Conservation (phyloP, 2,113 vertebrate genomes). For the Cephalopterus ornatus region DNA sequence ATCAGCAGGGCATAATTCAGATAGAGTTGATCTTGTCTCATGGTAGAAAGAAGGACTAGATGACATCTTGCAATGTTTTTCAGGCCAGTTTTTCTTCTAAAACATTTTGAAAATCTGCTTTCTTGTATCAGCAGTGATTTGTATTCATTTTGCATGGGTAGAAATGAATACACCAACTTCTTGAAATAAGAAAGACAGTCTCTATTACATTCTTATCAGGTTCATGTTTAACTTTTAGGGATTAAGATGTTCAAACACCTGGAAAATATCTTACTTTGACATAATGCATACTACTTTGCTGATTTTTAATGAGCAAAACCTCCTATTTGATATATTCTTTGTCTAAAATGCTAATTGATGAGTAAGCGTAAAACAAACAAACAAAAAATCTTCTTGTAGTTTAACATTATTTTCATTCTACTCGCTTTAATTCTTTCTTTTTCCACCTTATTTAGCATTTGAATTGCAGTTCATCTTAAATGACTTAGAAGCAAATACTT, state of each 20-base stretch:
- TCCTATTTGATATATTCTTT: neutral
- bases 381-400: neutral
- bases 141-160: neutral
- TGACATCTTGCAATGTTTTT: neutral
- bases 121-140: neutral
- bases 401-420: neutral
- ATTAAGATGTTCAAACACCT: neutral
- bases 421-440: neutral
- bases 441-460: neutral
- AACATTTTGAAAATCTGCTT: neutral
- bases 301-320: neutral
- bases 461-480: neutral
- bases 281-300: neutral
- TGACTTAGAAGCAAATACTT: conserved; percentile 3
- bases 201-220: neutral
- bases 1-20: neutral
- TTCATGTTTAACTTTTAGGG: neutral
- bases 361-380: neutral
- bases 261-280: neutral
- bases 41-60: neutral
- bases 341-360: neutral
- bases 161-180: neutral
- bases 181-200: neutral
- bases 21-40: neutral
- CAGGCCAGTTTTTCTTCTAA: neutral